These are phyloP conservation scores for Tromatobia lineatoria DNA, from an alignment of 2,888 invertebrate genomes.

Conservation along the genomic window DNA sequence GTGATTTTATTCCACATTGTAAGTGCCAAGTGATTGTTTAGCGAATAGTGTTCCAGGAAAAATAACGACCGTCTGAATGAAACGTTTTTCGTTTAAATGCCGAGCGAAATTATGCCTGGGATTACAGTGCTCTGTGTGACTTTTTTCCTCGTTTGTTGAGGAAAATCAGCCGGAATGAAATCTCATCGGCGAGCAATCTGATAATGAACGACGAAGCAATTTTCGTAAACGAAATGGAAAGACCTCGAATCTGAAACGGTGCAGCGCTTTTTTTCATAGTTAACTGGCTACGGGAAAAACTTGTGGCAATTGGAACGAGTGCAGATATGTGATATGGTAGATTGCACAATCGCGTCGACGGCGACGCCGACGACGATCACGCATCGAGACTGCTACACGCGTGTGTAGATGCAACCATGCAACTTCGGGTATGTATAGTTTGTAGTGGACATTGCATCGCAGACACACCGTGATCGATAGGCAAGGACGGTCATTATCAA, in stretches of 20 bases:
- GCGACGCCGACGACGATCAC: conserved; percentile 37
- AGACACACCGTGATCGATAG: conserved; percentile 46
- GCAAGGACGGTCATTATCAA: conserved; percentile 47
- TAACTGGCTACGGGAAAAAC: conserved; percentile 13
- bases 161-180: neutral
- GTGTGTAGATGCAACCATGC: conserved; percentile 4
- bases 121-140: neutral
- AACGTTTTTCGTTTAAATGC: neutral
- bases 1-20: neutral
- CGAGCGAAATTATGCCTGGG: neutral
- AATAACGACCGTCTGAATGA: neutral
- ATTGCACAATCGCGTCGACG: conserved; percentile 46
- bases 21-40: neutral
- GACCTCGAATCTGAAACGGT: neutral
- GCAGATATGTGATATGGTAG: conserved; percentile 39
- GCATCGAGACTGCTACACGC: neutral
- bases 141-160: neutral
- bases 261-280: conserved; percentile 24
- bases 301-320: conserved; percentile 42
- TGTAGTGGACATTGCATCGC: conserved; percentile 9
- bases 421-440: neutral
- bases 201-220: conserved; percentile 33
- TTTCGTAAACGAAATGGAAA: conserved; percentile 37
- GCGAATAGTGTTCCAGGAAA: neutral
- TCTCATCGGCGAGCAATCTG: neutral